Evolutionary conservation across 2,113 vertebrate species (phyloP).

Genomic region (Tympanuchus pallidicinctus): DNA sequence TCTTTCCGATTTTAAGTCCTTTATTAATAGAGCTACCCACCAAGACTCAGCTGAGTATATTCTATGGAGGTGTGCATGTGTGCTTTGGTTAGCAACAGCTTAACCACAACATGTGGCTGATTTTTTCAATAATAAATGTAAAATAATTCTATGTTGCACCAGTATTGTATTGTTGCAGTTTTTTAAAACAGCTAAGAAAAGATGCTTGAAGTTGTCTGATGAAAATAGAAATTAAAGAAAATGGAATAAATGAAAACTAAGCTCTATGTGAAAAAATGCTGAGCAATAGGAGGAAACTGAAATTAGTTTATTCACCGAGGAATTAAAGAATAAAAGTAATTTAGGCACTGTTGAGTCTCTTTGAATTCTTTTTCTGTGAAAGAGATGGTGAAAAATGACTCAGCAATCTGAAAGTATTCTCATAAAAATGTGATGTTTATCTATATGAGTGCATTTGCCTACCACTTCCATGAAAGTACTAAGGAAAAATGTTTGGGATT

Average conservation of each 20-base stretch:
- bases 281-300: not conserved
- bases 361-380: not conserved
- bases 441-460: not conserved
- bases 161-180: not conserved
- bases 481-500: not conserved
- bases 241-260: not conserved
- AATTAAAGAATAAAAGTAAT: not conserved
- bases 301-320: not conserved
- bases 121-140: not conserved
- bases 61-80: accelerated
- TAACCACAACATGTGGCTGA: not conserved
- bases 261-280: not conserved
- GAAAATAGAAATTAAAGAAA: not conserved
- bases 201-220: not conserved
- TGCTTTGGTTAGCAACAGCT: not conserved
- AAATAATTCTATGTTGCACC: not conserved
- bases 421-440: not conserved
- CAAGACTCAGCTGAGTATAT: not conserved
- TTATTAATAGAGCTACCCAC: not conserved
- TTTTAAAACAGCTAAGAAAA: not conserved
- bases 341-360: not conserved
- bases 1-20: not conserved
- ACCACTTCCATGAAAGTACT: not conserved
- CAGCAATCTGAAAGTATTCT: not conserved
- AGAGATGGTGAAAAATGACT: not conserved